Conservation (phyloP, 2,888 invertebrate genomes). For the Scrobipalpa atriplicella region DNA sequence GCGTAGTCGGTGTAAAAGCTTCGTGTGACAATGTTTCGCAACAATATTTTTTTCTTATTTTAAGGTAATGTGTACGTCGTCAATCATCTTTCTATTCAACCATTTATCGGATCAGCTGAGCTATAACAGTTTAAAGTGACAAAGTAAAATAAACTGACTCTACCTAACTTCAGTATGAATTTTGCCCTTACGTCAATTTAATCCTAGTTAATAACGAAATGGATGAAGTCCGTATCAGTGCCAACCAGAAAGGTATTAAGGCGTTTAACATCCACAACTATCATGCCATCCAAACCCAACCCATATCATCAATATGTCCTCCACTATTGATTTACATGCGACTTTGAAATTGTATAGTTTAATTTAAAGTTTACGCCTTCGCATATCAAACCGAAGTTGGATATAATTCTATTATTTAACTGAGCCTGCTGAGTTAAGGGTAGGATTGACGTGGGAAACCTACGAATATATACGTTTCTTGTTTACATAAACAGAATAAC, state of each 20-base stretch:
- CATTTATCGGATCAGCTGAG: not conserved
- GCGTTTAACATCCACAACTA: not conserved
- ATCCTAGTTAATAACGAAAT: not conserved
- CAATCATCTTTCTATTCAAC: too few relatives aligned
- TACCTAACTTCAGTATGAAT: not conserved
- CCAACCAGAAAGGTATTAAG: not conserved
- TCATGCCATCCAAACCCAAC: not conserved
- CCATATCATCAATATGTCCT: not conserved
- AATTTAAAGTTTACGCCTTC: conserved; percentile 6
- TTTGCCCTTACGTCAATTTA: not conserved
- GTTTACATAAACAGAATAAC: not conserved
- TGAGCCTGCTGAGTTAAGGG: not conserved
- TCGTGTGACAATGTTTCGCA: too few relatives aligned
- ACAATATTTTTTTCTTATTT: too few relatives aligned
- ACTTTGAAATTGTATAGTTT: not conserved
- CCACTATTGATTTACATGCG: not conserved
- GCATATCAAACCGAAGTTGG: conserved; percentile 5
- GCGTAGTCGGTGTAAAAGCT: too few relatives aligned
- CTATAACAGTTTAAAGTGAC: not conserved
- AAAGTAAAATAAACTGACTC: not conserved
- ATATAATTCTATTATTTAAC: not conserved
- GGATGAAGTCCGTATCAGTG: not conserved
- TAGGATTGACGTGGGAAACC: not conserved
- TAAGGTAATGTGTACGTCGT: too few relatives aligned
- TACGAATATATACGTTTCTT: not conserved